Conservation (phyloP, 2,888 invertebrate species). For the Mesorhabditis sp. region DNA sequence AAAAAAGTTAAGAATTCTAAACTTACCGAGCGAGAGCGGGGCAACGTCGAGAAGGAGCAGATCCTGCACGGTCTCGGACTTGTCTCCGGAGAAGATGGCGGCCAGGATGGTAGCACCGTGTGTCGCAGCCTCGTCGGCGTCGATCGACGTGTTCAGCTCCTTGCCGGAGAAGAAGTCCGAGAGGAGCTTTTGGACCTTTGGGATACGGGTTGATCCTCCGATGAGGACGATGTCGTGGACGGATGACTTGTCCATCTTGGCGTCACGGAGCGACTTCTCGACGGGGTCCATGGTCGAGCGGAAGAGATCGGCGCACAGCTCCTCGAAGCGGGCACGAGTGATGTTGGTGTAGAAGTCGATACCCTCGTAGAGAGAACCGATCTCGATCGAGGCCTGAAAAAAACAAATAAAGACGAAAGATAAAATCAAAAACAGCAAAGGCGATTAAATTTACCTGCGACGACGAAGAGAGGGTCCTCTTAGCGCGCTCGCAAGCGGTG, state of each 20-base stretch:
- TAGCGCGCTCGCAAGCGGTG: constrained; percentile 60
- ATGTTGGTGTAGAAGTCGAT: constrained; percentile 93
- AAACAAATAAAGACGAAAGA: no score
- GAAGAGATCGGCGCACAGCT: constrained; percentile 22
- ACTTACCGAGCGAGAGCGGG: constrained; percentile 82
- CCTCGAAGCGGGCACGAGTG: constrained; percentile 89
- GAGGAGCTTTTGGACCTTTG: constrained; percentile 80
- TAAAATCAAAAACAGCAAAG: no score
- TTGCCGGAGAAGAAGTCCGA: no score
- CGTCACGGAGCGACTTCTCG: constrained; percentile 27
- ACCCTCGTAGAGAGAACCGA: constrained; percentile 89
- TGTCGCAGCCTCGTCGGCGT: constrained; percentile 95
- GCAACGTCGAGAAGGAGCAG: constrained; percentile 85
- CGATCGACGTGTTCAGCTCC: constrained; percentile 80
- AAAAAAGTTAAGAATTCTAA: no score
- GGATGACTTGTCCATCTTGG: constrained; percentile 79
- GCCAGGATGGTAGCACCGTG: constrained; percentile 72
- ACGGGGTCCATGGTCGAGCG: no score
- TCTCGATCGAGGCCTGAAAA: constrained; percentile 72
- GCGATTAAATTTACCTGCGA: constrained; percentile 55
- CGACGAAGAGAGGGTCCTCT: constrained; percentile 67
- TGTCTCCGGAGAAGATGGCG: constrained; percentile 72
- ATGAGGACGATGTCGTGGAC: constrained; percentile 72
- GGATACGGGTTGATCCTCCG: constrained; percentile 93
- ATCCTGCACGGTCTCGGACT: constrained; percentile 72